Percentiles rank a stretch among this genome's conserved stretches.
Conservation (phyloP, 2,888 invertebrate genomes). For the Eupithecia centaureata region DNA sequence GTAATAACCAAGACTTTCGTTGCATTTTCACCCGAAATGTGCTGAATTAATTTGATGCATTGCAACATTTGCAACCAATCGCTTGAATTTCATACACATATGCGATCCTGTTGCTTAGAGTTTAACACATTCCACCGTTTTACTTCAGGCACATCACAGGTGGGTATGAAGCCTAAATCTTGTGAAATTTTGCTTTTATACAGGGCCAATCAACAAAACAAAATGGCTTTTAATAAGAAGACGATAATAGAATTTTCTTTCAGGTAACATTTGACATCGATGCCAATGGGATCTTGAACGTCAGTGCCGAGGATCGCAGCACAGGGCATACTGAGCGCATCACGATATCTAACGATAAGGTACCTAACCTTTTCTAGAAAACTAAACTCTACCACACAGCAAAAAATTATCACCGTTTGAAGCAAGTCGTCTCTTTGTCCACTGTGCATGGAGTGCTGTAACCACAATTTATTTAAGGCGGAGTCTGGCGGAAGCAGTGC, state of each 20-base stretch:
- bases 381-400: not conserved
- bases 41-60: not conserved
- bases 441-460: too few relatives aligned
- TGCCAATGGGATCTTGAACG: constrained; percentile 94
- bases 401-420: too few relatives aligned
- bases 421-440: too few relatives aligned
- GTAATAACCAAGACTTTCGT: constrained; percentile 49
- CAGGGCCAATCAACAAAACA: not conserved
- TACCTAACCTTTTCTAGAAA: not conserved
- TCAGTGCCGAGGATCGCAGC: constrained; percentile 90
- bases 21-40: not conserved
- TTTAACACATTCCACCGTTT: not conserved
- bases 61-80: not conserved
- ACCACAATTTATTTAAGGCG: too few relatives aligned
- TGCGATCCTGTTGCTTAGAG: not conserved
- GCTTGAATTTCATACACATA: not conserved
- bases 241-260: constrained; percentile 19
- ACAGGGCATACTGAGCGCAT: constrained; percentile 92
- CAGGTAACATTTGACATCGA: constrained; percentile 94
- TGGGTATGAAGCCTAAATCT: not conserved
- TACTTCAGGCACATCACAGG: not conserved
- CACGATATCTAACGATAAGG: constrained; percentile 93
- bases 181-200: not conserved
- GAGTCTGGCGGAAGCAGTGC: too few relatives aligned
- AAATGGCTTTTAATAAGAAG: not conserved